Base-by-base conservation (phyloP, 2,797 vertebrate species). In the Cygnus olor region DNA sequence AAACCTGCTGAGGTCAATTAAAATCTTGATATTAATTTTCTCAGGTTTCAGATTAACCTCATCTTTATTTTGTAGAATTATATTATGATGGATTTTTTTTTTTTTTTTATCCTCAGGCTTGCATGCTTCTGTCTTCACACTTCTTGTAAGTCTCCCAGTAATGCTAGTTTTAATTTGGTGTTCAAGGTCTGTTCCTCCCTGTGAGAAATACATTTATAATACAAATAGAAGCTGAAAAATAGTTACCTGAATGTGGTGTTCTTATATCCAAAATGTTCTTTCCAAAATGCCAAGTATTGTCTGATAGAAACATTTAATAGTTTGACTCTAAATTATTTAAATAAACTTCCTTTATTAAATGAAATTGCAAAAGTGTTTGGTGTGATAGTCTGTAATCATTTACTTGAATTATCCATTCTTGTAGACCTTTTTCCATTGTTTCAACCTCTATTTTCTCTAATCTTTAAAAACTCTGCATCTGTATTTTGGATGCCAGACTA, bases 21-120 rank as follows among this genome's bases (percentile, higher is more conserved):
- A 89, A 90, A 91, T 91, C 51, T 94, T 93, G 63, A 82, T 94
- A 84, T 11, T 84, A 60, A 84, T 91, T 94, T 95, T 86, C 44
- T 16, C 34, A 70, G 44, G 42, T 72, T 93, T 91, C 64, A 77
- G 60, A 77, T 92, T 92, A 86, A 60, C 40, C 32, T 90, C 38
- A 72, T 92, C 25, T 86, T 91, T 91, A 71, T 90, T 86, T 85
- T 91, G 22, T 86, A 22, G 38, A 79, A 70, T 89, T 93, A 58
- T 38, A 53, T 91, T 83, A 30, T 42, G 66, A 57, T 79, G 78
- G 64, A 72, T 36, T 81, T 28, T 58, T 80, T 65, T 45, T 20
- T 44, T 47, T 21, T 21, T 80, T 61, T 82, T 72, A 49, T 81
- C 66, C 51, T 94, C 54, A 25, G 73, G 49, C 72, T 84, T 95